Conservation (phyloP, 2,113 vertebrate genomes). For the Saccopteryx leptura region DNA sequence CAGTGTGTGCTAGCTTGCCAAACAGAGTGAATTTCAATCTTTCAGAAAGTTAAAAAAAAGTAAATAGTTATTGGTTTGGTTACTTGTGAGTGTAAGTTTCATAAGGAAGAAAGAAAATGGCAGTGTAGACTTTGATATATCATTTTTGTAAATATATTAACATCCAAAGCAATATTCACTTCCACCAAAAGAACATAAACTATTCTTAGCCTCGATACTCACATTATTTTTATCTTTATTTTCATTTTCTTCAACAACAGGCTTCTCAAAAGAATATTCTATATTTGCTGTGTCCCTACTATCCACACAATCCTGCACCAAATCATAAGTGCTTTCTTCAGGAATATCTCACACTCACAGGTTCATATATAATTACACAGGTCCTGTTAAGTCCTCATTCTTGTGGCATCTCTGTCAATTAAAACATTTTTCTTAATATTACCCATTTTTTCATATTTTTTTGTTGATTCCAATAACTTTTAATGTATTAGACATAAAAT, state of each 20-base stretch:
- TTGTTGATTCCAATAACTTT: background rate
- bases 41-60: background rate
- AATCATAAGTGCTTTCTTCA: background rate
- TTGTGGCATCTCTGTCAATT: background rate
- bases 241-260: background rate
- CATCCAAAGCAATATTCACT: background rate
- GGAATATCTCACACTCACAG: background rate
- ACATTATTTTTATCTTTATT: background rate
- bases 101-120: background rate
- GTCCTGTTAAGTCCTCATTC: background rate
- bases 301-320: background rate
- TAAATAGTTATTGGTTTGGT: background rate
- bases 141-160: background rate
- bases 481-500: background rate
- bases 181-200: conserved; percentile 1
- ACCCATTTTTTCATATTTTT: background rate
- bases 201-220: background rate
- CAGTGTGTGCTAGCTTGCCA: background rate
- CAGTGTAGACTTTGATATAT: background rate
- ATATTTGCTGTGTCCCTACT: background rate
- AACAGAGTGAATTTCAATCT: background rate
- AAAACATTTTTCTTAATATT: background rate
- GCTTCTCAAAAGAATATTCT: background rate
- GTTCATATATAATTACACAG: background rate
- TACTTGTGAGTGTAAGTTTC: conserved; percentile 15